Evolutionary conservation across 1,140 invertebrate species (phyloP), one percentile per base, ranked within the genome.

Genomic region (Caenorhabditis inopinata): DNA sequence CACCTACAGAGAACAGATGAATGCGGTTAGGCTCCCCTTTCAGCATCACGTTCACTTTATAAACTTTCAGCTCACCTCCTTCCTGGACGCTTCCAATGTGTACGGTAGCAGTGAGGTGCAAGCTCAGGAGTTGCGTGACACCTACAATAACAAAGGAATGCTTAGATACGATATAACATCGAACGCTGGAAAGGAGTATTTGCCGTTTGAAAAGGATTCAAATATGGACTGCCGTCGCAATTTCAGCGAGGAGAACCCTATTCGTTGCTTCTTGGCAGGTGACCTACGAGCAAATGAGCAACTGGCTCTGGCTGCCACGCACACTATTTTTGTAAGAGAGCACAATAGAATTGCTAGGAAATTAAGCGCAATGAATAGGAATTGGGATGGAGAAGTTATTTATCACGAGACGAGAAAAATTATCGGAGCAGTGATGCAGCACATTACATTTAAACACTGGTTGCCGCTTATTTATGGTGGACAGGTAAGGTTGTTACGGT

Each of bases 361-460:
- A 85, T 89, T 99, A 2, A 91, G 92, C 77, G 89, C 91, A 29
- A 89, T 96, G 16, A 99, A 99, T 90, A 93, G 94, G 0, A 93
- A 95, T 84, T 99, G 96, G 97, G 93, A 94, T 85, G 94, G 95
- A 0, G 95, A 99, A 83, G 93, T 92, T 79, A 86, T 97, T 4
- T 99, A 94, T 87, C 93, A 98, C 86, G 90, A 96, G 89, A 90
- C 94, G 0, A 91, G 96, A 76, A 97, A 97, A 87, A 94, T 99
- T 78, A 92, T 98, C 2, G 96, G 95, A 5, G 96, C 96, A 16
- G 90, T 94, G 89, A 94, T 97, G 92, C 97, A 99, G 88, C 94
- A 96, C 85, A 97, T 99, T 42, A 98, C 96, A 1, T 99, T 94
- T 84, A 90, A 92, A 47, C 92, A 96, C 81, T 99, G 96, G 96